A percentile compares a stretch with the other conserved stretches of the same genome.
phyloP scores from a whole-genome alignment of 2,113 vertebrate species.

The Galeopterus variegatus region DNA sequence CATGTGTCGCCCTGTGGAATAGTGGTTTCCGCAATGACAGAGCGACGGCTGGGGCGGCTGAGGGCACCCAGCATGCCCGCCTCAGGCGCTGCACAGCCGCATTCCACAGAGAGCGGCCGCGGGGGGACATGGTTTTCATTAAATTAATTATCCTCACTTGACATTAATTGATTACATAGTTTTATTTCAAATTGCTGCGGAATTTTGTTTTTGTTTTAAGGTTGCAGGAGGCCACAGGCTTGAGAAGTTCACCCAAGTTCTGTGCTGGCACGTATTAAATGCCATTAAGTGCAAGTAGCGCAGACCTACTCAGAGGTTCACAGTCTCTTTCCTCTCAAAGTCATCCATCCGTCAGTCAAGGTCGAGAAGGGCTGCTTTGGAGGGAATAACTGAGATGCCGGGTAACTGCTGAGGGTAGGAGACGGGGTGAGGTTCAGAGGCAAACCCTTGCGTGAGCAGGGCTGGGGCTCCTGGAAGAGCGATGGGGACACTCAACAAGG shows the following conservation, averaged over 20 bases:
- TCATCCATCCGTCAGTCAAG: not conserved
- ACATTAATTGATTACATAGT: not conserved
- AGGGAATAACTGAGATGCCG: not conserved
- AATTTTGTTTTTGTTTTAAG: not conserved
- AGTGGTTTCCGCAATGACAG: no score
- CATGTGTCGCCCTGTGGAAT: not conserved
- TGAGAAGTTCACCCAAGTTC: not conserved
- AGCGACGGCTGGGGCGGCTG: not conserved
- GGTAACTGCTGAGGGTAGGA: not conserved
- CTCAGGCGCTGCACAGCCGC: rapidly evolving
- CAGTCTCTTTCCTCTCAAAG: not conserved
- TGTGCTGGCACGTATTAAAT: not conserved
- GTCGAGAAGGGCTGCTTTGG: no score
- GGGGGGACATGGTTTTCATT: not conserved
- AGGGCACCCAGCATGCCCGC: rapidly evolving
- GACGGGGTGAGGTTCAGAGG: not conserved
- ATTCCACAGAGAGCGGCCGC: rapidly evolving
- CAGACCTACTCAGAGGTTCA: not conserved
- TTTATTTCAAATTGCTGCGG: not conserved
- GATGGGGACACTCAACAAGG: not conserved
- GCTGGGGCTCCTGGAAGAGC: not conserved
- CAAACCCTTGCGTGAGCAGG: rapidly evolving
- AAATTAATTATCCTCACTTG: not conserved
- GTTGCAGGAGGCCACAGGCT: not conserved
- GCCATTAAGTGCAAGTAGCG: not conserved